A percentile compares a stretch with the other conserved stretches of the same genome.
These are phyloP conservation scores for Notamacropus eugenii DNA, from an alignment of 2,797 vertebrate species.

Conservation along the genomic window DNA sequence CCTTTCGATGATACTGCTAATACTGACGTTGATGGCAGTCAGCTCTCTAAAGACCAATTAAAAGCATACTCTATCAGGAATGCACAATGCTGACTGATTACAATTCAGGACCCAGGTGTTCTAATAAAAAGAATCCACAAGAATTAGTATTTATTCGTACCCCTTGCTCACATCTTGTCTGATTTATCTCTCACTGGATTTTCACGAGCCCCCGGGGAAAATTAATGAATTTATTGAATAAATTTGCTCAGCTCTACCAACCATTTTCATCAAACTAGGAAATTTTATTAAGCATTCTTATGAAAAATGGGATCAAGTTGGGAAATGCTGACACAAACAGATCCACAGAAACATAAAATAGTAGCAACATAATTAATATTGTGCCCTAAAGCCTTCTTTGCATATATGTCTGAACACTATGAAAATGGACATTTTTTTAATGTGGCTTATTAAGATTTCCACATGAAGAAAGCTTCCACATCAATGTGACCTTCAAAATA, in stretches of 20 bases:
- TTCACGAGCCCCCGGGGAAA: neutral
- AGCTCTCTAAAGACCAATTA: neutral
- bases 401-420: neutral
- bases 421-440: conserved; percentile 14
- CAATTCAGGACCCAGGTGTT: neutral
- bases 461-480: neutral
- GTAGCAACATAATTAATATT: neutral
- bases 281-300: neutral
- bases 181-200: neutral
- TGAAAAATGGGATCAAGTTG: neutral
- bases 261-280: conserved; percentile 47
- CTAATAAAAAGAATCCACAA: neutral
- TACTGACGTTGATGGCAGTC: neutral
- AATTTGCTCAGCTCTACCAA: conserved; percentile 2
- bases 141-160: neutral
- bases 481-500: conserved; percentile 44
- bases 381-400: neutral
- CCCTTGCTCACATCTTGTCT: neutral
- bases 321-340: conserved; percentile 1
- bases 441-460: conserved; percentile 24
- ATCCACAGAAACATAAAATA: conserved; percentile 24
- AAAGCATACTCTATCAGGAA: neutral
- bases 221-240: conserved; percentile 24
- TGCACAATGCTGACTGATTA: neutral
- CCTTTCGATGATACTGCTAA: neutral